These are phyloP conservation scores for Liopterus haemorrhoidalis DNA, from an alignment of 2,888 invertebrate species.

Conservation along the genomic window DNA sequence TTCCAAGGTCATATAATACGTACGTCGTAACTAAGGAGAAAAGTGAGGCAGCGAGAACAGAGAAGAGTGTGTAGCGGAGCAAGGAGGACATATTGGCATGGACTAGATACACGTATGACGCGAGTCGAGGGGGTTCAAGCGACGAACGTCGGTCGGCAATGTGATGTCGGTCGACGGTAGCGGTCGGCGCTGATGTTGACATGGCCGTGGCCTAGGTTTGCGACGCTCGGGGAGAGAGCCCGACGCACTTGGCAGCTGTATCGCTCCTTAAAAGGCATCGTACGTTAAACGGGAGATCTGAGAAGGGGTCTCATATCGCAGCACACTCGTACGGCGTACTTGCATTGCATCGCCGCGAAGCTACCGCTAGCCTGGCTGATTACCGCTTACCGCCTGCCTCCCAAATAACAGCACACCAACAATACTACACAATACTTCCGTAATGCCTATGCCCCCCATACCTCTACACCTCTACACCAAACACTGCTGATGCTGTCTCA, in stretches of 20 bases:
- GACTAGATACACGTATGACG: conserved; percentile 22
- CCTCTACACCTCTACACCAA: too few species aligned
- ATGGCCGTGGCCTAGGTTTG: conserved; percentile 23
- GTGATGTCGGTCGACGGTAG: too few species aligned
- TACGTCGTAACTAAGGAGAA: too few species aligned
- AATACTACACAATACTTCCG: too few species aligned
- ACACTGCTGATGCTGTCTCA: too few species aligned
- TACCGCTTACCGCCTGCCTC: too few species aligned
- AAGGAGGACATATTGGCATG: conserved; percentile 15
- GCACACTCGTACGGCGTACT: conserved; percentile 1
- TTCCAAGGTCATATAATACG: too few species aligned
- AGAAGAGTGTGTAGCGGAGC: conserved; percentile 15
- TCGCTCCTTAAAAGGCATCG: conserved; percentile 46
- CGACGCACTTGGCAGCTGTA: conserved; percentile 45
- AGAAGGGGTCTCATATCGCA: conserved; percentile 41
- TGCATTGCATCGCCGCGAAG: not conserved
- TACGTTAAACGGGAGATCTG: conserved; percentile 38
- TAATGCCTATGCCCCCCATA: too few species aligned
- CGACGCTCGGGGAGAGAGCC: conserved; percentile 38
- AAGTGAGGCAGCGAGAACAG: too few species aligned
- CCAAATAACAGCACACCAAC: too few species aligned
- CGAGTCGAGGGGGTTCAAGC: conserved; percentile 27
- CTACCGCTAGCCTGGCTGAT: conserved; percentile 1
- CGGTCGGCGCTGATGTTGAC: too few species aligned
- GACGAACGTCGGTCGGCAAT: too few species aligned